Evolutionary conservation across 2,888 invertebrate genomes (phyloP).

Genomic region (Tetragonisca angustula): DNA sequence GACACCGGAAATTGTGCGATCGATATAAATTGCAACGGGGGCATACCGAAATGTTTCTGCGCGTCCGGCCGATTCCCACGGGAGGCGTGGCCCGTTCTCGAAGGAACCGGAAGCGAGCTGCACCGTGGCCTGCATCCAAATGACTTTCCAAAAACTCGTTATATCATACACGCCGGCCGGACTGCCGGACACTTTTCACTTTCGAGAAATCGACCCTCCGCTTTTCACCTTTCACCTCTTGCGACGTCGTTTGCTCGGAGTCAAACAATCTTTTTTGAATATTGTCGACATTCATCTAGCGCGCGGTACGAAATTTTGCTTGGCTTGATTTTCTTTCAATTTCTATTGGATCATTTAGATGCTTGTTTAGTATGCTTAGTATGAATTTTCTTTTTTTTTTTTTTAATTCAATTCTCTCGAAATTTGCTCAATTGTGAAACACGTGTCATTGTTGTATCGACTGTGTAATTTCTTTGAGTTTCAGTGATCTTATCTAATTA

Average conservation of each 20-base stretch:
- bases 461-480: too few relatives aligned
- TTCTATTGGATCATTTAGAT: too few relatives aligned
- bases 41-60: constrained; percentile 67
- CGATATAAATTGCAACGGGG: constrained; percentile 73
- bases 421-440: too few relatives aligned
- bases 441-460: too few relatives aligned
- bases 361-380: not conserved
- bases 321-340: too few relatives aligned
- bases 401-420: too few relatives aligned
- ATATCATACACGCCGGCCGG: constrained; percentile 6
- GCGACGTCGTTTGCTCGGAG: not conserved
- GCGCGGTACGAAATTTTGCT: rapidly evolving
- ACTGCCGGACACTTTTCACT: constrained; percentile 7
- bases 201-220: not conserved
- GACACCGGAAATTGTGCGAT: constrained; percentile 78
- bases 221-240: not conserved
- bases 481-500: not conserved
- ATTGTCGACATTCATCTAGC: not conserved
- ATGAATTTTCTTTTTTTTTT: too few relatives aligned
- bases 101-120: constrained; percentile 57
- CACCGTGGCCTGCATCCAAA: constrained; percentile 3
- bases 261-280: not conserved
- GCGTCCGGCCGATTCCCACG: constrained; percentile 59
- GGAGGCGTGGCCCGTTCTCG: constrained; percentile 1
- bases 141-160: constrained; percentile 49